Evolutionary conservation across 2,888 invertebrate genomes (phyloP).

Genomic region (Ametastegia equiseti): DNA sequence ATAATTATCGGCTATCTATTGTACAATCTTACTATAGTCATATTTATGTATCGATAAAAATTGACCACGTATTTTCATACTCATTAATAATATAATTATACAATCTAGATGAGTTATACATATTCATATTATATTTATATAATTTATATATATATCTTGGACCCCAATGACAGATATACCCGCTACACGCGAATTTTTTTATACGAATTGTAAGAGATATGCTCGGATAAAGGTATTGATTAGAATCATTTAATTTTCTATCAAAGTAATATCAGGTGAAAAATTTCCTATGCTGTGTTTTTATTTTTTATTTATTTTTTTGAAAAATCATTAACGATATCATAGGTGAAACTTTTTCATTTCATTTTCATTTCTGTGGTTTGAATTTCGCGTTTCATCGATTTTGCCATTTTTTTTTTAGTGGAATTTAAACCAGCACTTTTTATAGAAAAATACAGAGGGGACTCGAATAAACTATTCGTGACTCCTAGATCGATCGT

Average conservation of each 20-base stretch:
- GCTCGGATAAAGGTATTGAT: slow-evolving; percentile 4
- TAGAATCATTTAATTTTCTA: neutral
- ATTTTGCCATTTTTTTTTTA: too few species aligned
- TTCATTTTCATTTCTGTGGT: too few species aligned
- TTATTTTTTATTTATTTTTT: neutral
- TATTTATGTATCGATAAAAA: slow-evolving; percentile 28
- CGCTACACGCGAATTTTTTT: slow-evolving; percentile 7
- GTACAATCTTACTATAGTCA: neutral
- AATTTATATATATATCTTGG: slow-evolving; percentile 9
- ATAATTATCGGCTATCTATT: neutral
- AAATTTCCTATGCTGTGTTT: neutral
- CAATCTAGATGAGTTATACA: slow-evolving; percentile 24
- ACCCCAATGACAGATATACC: slow-evolving; percentile 17
- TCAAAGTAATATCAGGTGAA: neutral
- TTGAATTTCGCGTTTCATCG: too few species aligned
- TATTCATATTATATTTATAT: slow-evolving; percentile 15
- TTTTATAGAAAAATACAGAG: neutral
- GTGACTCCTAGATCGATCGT: neutral
- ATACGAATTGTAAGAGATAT: neutral
- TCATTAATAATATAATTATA: neutral
- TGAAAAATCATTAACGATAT: neutral
- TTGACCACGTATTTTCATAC: slow-evolving; percentile 39
- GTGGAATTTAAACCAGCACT: too few species aligned
- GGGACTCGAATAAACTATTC: neutral
- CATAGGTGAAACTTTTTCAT: too few species aligned